phyloP scores from a whole-genome alignment of 2,888 invertebrate species.

The Coenonympha arcania region DNA sequence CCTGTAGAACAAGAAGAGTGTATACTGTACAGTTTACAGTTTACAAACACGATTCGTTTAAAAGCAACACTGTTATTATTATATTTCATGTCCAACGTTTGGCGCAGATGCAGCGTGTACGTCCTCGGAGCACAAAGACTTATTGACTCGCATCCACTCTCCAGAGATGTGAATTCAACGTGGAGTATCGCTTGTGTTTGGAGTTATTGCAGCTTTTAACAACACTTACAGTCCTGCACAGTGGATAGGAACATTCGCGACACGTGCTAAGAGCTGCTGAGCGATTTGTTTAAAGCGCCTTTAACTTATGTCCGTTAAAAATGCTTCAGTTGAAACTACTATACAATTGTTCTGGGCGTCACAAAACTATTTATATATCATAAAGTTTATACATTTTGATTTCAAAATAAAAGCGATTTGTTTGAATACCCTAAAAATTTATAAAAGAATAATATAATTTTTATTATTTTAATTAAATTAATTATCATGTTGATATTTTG shows the following conservation, averaged over 20 bases:
- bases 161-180: slow-evolving; percentile 1
- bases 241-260: neutral
- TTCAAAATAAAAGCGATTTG: too few species aligned
- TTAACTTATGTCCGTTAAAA: neutral
- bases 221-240: slow-evolving; percentile 1
- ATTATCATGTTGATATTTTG: too few species aligned
- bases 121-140: slow-evolving; percentile 8
- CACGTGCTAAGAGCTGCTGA: neutral
- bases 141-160: slow-evolving; percentile 8
- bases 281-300: neutral
- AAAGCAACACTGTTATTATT: slow-evolving; percentile 5
- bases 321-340: neutral
- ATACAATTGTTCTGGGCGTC: neutral
- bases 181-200: slow-evolving; percentile 5
- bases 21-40: neutral
- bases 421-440: too few species aligned
- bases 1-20: neutral
- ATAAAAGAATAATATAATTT: too few species aligned
- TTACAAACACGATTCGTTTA: neutral
- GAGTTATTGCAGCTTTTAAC: slow-evolving; percentile 13
- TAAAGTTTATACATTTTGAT: too few species aligned
- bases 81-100: slow-evolving; percentile 4
- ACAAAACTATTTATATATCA: too few species aligned
- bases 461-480: too few species aligned
- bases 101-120: slow-evolving; percentile 1